A percentile compares a stretch with the other conserved stretches of the same genome.
Evolutionary conservation across 2,797 vertebrate genomes (phyloP).

Genomic region (Babyrousa celebensis): DNA sequence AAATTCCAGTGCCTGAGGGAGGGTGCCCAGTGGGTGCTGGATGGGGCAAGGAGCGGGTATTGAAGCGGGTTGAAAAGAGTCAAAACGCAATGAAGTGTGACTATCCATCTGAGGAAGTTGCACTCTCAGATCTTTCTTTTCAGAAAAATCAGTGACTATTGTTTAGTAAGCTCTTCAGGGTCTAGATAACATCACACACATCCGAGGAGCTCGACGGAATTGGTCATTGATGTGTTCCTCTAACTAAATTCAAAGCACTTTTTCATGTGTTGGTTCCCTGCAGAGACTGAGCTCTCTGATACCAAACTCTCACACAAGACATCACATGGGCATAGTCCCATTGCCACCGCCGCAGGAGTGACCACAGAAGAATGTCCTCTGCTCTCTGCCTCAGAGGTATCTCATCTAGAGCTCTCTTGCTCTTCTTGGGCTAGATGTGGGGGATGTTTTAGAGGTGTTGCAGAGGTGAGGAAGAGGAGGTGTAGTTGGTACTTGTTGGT

Average conservation of each 20-base stretch:
- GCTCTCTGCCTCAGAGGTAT: not conserved
- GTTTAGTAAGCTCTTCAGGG: not conserved
- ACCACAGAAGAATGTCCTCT: not conserved
- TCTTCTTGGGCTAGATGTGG: not conserved
- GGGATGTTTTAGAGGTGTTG: not conserved
- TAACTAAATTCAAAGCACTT: constrained; percentile 9
- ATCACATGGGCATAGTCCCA: not conserved
- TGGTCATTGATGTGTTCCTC: not conserved
- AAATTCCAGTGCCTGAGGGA: not conserved
- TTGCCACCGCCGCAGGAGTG: not conserved
- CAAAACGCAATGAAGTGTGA: not conserved
- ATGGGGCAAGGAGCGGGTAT: not conserved
- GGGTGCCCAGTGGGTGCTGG: not conserved
- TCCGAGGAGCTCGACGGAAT: not conserved
- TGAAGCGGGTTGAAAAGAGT: not conserved
- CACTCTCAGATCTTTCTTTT: not conserved
- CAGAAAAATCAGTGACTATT: not conserved
- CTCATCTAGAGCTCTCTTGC: not conserved
- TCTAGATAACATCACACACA: not conserved
- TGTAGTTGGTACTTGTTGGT: not conserved
- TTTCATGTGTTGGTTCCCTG: not conserved
- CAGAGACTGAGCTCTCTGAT: not conserved
- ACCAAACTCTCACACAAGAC: not conserved
- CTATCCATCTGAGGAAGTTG: not conserved
- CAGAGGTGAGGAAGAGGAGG: not conserved